A percentile compares a stretch with the other conserved stretches of the same genome.
Conservation (phyloP, 2,888 invertebrate genomes). For the Morpho achilles region DNA sequence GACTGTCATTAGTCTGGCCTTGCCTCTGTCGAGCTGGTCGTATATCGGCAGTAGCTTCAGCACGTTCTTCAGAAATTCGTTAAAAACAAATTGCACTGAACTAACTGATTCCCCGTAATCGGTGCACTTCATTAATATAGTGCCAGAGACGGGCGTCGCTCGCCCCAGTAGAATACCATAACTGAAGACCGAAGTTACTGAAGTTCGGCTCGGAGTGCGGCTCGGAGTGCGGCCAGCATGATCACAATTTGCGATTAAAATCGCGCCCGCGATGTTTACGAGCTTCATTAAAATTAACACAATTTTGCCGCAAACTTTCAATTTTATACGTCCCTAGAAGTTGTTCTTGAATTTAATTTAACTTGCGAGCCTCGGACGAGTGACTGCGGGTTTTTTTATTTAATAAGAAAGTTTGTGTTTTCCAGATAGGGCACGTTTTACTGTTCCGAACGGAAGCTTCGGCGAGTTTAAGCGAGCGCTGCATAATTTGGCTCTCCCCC, state of each 20-base stretch:
- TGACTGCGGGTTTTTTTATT: conserved; percentile 20
- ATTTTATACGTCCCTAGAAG: conserved; percentile 15
- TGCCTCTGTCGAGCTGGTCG: no score
- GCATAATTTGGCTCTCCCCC: background rate
- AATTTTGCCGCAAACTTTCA: conserved; percentile 15
- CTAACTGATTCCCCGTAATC: no score
- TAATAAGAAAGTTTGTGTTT: conserved; percentile 19
- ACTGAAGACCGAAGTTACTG: no score
- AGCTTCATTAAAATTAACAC: conserved; percentile 23
- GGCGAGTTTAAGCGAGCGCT: background rate
- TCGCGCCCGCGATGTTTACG: conserved; percentile 23
- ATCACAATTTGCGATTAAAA: conserved; percentile 14
- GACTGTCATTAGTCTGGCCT: no score
- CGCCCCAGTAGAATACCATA: no score
- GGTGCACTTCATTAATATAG: no score
- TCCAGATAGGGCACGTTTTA: conserved; percentile 8
- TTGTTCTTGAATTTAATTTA: conserved; percentile 16
- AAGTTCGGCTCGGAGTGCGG: no score
- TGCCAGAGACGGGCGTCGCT: no score
- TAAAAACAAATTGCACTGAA: no score
- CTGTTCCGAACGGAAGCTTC: background rate
- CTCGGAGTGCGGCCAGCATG: no score
- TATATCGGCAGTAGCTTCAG: no score
- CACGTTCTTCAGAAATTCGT: no score
- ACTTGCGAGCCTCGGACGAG: conserved; percentile 13